Conservation (phyloP, 2,888 invertebrate species). For the Synanthedon myopaeformis region DNA sequence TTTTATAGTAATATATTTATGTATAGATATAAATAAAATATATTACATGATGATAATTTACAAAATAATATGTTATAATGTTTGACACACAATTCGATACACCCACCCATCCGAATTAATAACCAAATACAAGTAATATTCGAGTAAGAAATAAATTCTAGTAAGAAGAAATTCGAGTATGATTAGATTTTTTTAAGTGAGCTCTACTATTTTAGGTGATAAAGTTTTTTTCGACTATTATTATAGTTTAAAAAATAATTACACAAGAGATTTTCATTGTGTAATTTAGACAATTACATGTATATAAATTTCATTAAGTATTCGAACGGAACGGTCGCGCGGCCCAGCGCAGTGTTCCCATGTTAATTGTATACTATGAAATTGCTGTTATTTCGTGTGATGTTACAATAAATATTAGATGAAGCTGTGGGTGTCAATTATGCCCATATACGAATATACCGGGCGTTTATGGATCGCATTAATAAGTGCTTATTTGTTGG, state of each 20-base stretch:
- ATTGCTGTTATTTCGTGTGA: constrained; percentile 48
- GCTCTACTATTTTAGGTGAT: too few relatives aligned
- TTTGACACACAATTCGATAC: too few relatives aligned
- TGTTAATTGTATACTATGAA: constrained; percentile 44
- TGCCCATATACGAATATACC: constrained; percentile 20
- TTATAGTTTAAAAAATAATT: constrained; percentile 9
- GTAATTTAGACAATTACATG: constrained; percentile 22
- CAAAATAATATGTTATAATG: too few relatives aligned
- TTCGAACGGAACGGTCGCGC: constrained; percentile 15
- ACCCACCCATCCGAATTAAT: too few relatives aligned
- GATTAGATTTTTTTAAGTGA: too few relatives aligned
- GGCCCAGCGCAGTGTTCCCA: constrained; percentile 24
- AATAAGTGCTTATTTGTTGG: constrained; percentile 60
- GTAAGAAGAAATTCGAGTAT: too few relatives aligned
- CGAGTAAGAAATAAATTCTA: too few relatives aligned
- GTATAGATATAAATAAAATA: too few relatives aligned
- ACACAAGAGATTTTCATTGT: constrained; percentile 3
- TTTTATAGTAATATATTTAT: too few relatives aligned
- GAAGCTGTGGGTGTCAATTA: constrained; percentile 50
- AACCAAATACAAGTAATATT: too few relatives aligned
- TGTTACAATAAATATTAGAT: constrained; percentile 60
- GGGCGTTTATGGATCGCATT: constrained; percentile 38
- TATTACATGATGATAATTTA: too few relatives aligned
- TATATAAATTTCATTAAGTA: constrained; percentile 26
- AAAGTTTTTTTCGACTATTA: not conserved